Percentiles rank a stretch among this genome's conserved stretches.
Conservation (phyloP, 92 coral and sea anemone genomes). For the Galaxea fascicularis region DNA sequence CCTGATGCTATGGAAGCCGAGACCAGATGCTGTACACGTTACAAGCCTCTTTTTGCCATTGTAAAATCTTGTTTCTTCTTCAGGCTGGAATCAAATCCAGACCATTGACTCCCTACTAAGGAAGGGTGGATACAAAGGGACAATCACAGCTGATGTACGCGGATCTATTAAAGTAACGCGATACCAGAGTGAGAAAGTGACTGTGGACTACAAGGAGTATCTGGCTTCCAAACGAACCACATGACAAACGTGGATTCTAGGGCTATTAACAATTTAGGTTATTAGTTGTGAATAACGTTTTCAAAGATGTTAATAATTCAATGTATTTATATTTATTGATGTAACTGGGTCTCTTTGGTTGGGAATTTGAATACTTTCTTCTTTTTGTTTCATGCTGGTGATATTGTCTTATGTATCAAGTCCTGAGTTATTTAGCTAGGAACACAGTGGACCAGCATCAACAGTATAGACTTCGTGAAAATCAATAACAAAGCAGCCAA, state of each 20-base stretch:
- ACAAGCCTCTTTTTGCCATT: background rate
- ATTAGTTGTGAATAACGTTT: slow-evolving; percentile 48
- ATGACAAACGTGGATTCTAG: slow-evolving; percentile 40
- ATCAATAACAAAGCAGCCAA: too few species aligned
- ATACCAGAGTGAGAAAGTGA: slow-evolving; percentile 98
- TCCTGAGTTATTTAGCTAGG: background rate
- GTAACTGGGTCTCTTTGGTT: background rate
- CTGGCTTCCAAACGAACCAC: slow-evolving; percentile 62
- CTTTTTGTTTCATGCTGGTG: background rate
- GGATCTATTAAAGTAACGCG: slow-evolving; percentile 93
- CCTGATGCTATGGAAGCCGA: background rate
- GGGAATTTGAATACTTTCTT: background rate
- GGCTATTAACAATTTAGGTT: slow-evolving; percentile 41
- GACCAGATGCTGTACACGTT: background rate
- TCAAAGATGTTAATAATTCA: slow-evolving; percentile 42
- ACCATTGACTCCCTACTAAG: slow-evolving; percentile 92
- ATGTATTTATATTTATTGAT: slow-evolving; percentile 31
- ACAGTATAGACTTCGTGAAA: background rate
- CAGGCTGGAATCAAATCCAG: slow-evolving; percentile 98
- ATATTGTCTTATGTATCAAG: background rate
- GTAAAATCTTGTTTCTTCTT: background rate
- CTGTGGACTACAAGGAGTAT: slow-evolving; percentile 94
- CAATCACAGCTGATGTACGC: slow-evolving; percentile 89
- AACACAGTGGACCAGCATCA: background rate
- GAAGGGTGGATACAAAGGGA: slow-evolving; percentile 96